Percentiles rank a stretch among this genome's conserved stretches.
Conservation (phyloP, 2,113 vertebrate genomes). For the Nettapus auritus region DNA sequence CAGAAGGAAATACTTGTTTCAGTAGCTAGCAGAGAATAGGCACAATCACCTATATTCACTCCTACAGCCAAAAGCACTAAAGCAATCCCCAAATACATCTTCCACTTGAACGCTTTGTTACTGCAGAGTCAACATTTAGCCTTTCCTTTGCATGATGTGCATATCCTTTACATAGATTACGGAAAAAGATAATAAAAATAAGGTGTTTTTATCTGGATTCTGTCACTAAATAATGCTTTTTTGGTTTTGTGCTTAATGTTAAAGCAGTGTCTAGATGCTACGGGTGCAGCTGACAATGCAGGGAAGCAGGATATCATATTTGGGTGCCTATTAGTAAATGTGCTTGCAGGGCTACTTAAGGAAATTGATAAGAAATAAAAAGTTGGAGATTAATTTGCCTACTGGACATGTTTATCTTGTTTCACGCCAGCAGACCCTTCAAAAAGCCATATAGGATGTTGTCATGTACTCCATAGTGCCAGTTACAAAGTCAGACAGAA, state of each 20-base stretch:
- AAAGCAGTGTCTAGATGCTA: neutral
- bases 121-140: neutral
- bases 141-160: neutral
- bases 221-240: neutral
- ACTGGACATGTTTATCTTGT: neutral
- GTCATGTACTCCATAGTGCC: neutral
- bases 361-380: neutral
- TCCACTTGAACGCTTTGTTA: neutral
- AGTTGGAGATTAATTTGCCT: neutral
- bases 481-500: neutral
- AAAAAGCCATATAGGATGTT: neutral
- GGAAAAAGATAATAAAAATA: neutral
- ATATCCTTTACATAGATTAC: neutral
- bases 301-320: no score
- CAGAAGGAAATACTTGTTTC: conserved; percentile 10
- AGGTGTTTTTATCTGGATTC: neutral
- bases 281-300: neutral
- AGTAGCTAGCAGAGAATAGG: neutral
- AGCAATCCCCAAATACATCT: neutral
- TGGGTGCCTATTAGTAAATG: neutral
- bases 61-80: neutral
- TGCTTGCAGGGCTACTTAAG: neutral
- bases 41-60: neutral
- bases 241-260: neutral
- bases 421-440: neutral